Base-by-base conservation (phyloP, 2,888 invertebrate species). In the Epinotia brunnichana region DNA sequence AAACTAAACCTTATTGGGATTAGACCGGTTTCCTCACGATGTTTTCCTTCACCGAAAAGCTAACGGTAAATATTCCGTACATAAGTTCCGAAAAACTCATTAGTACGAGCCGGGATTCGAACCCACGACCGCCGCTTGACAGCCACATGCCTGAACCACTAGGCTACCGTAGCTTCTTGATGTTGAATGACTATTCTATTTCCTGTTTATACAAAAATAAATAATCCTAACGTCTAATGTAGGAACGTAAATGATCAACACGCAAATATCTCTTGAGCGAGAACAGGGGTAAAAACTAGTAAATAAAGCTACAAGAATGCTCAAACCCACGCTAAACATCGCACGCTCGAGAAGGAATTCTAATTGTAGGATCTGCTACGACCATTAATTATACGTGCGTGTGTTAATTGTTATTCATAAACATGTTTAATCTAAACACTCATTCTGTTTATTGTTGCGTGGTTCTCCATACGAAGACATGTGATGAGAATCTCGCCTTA, bases 381-480 rank as follows among this genome's bases (percentile, higher is more conserved):
- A n/a, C 21, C 66, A 56, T 66, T 56, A 56, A 39, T 66, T 54
- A 64, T 39, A 15, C 53, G 21, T 62, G 41, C 54, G 54, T 54
- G 66, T 66, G 54, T 66, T 56, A 66, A 66, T 66, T 66, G 39
- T 66, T 66, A 66, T 66, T 66, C 54, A 66, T 66, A 66, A 56
- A 66, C 66, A 53, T 21, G 64, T 64, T 64, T 64, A 64, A 64
- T 64, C 53, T 64, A 53, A 53, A 64, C 63, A 63, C n/a, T 29
- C 51, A 29, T 53, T 53, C 53, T 35, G 64, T 64, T 54, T 64
- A 53, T 53, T 64, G 51, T 64, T 41, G 15, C 54, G 64, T 39
- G 64, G 35, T 21, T 48, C 24, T 63, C 51, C 51, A 51, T 29
- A 48, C 62, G 48, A 48, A 29, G 62, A 29, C 39, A 11, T 48